Evolutionary conservation across 2,797 vertebrate genomes (phyloP), one percentile per base, ranked within the genome.

Genomic region (Amphiprion clarkii): DNA sequence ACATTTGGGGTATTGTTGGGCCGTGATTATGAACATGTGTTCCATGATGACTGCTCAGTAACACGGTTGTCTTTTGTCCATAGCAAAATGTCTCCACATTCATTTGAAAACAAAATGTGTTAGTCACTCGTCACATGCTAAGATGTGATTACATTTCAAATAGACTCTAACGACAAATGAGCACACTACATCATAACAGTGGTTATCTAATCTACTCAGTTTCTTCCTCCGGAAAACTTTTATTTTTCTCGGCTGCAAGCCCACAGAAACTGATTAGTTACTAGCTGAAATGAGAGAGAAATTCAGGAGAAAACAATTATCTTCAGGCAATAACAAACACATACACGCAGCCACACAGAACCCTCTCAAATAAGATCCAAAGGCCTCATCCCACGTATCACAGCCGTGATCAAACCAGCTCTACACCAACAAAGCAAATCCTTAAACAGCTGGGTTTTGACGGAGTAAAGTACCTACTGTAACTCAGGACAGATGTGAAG

Each of bases 401-500:
- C 68, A 64, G 64, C 33, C 5, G 6, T 52, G 73, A 85, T 90
- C 81, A 76, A 83, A 86, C 78, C 58, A 19, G 46, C 76, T 81
- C 56, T 58, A 63, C 75, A 77, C 54, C 81, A 89, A 83, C 89
- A 89, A 72, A 84, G 79, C 53, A 84, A 91, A 91, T 93, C 84
- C 79, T 73, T 60, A 59, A 92, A 90, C 88, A 87, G 91, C 91
- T 89, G 84, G 79, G 66, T 76, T 81, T 74, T 79, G 90, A 89
- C 69, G 61, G 82, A 83, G 82, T 64, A 65, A 87, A 93, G 92
- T 88, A 89, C 87, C 88, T 76, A 86, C 81, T 19, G 64, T 94
- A 93, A 94, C 83, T 74, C 74, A 68, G 84, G 79, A 84, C 93
- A 95, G 91, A 94, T 93, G 93, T 91, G 84, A 52, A 84, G 82